Conservation (phyloP, 2,888 invertebrate species). For the Orthosia gothica region DNA sequence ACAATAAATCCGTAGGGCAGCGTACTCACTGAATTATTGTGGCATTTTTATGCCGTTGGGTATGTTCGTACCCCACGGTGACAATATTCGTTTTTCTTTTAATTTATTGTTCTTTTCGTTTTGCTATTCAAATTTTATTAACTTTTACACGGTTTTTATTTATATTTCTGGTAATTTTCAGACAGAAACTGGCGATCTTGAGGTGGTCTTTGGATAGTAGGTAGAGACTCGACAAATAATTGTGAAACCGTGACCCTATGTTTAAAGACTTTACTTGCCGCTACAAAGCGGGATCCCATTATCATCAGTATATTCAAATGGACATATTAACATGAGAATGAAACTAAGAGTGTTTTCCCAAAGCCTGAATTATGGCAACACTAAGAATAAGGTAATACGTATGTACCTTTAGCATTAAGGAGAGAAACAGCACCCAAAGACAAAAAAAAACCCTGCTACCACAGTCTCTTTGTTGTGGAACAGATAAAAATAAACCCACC, state of each 20-base stretch:
- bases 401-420: constrained; percentile 57
- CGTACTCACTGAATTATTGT: constrained; percentile 66
- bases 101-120: constrained; percentile 61
- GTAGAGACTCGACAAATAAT: neutral
- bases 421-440: constrained; percentile 58
- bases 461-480: constrained; percentile 71
- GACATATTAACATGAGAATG: neutral
- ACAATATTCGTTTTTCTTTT: constrained; percentile 67
- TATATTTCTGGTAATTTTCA: constrained; percentile 6
- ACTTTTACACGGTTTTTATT: neutral
- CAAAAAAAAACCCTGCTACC: constrained; percentile 69
- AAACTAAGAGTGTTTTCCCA: constrained; percentile 22
- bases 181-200: neutral
- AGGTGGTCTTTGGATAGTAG: neutral
- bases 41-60: constrained; percentile 67
- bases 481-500: constrained; percentile 84
- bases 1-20: constrained; percentile 69
- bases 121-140: constrained; percentile 37
- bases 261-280: constrained; percentile 1
- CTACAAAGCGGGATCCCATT: neutral
- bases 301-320: constrained; percentile 11
- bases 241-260: neutral
- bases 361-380: constrained; percentile 51
- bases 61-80: constrained; percentile 58
- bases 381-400: constrained; percentile 45